These are phyloP conservation scores for Gambusia holbrooki DNA, from an alignment of 2,113 vertebrate genomes.

Conservation along the genomic window DNA sequence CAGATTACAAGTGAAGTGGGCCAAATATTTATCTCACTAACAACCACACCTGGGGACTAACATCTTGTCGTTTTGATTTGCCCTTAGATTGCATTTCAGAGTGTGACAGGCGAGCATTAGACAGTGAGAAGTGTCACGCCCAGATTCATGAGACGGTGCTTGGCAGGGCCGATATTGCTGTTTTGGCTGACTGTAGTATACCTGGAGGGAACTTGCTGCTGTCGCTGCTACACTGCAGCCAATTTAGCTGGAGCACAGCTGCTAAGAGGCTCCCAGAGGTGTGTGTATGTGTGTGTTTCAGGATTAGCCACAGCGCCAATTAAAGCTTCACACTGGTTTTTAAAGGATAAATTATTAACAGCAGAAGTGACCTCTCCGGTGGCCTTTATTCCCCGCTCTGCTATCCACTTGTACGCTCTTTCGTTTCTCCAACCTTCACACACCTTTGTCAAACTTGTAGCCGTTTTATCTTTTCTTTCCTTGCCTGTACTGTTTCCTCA, in stretches of 20 bases:
- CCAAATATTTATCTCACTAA: constrained; percentile 53
- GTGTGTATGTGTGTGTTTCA: constrained; percentile 57
- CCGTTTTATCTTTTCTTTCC: constrained; percentile 3
- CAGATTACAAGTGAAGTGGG: constrained; percentile 60
- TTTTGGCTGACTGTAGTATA: constrained; percentile 64
- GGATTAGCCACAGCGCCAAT: constrained; percentile 78
- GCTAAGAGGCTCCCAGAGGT: constrained; percentile 75
- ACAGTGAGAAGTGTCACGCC: constrained; percentile 67
- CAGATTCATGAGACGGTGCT: constrained; percentile 58
- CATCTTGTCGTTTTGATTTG: constrained; percentile 63
- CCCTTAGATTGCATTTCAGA: constrained; percentile 58
- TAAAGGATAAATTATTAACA: constrained; percentile 81
- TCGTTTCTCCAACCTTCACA: constrained; percentile 26
- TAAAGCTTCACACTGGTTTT: constrained; percentile 74
- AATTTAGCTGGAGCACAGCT: constrained; percentile 78
- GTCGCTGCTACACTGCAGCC: constrained; percentile 60
- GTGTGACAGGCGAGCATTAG: constrained; percentile 59
- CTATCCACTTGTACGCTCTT: constrained; percentile 16
- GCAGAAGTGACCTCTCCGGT: constrained; percentile 77
- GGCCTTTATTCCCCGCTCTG: constrained; percentile 53
- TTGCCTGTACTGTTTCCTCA: constrained; percentile 6
- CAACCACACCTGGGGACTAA: constrained; percentile 37
- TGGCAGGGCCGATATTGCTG: constrained; percentile 59
- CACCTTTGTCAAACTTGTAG: not conserved
- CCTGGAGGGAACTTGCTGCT: constrained; percentile 63